These are phyloP conservation scores for Hepsetus odoe DNA, from an alignment of 2,113 vertebrate genomes.

Conservation along the genomic window DNA sequence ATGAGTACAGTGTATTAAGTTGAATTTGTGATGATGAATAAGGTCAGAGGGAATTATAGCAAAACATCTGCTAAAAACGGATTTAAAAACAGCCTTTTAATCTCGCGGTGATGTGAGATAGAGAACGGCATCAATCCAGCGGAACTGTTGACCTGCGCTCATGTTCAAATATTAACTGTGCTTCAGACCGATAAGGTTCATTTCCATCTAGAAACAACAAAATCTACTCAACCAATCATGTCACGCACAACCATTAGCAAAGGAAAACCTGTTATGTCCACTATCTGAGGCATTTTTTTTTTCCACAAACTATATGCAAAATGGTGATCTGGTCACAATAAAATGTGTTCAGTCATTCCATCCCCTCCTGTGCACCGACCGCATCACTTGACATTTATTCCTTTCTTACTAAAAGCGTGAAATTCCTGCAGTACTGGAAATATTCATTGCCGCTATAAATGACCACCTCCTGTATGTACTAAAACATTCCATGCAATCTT, in stretches of 20 bases:
- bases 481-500: no score
- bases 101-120: background rate
- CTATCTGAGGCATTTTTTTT: background rate
- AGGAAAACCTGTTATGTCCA: background rate
- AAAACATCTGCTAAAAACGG: constrained; percentile 37
- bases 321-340: no score
- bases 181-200: background rate
- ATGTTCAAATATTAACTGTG: constrained; percentile 29
- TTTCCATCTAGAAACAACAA: constrained; percentile 13
- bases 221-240: constrained; percentile 9
- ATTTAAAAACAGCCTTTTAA: constrained; percentile 32
- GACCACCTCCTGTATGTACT: no score
- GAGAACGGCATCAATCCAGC: background rate
- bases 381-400: no score
- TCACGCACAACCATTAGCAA: background rate
- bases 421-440: no score
- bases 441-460: no score
- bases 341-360: no score
- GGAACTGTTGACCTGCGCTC: constrained; percentile 7
- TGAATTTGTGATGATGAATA: background rate
- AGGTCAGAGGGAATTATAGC: background rate
- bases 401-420: no score
- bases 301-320: no score
- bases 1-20: background rate
- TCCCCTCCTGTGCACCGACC: no score